Conservation (phyloP, 2,888 invertebrate species). For the Metellina segmentata region DNA sequence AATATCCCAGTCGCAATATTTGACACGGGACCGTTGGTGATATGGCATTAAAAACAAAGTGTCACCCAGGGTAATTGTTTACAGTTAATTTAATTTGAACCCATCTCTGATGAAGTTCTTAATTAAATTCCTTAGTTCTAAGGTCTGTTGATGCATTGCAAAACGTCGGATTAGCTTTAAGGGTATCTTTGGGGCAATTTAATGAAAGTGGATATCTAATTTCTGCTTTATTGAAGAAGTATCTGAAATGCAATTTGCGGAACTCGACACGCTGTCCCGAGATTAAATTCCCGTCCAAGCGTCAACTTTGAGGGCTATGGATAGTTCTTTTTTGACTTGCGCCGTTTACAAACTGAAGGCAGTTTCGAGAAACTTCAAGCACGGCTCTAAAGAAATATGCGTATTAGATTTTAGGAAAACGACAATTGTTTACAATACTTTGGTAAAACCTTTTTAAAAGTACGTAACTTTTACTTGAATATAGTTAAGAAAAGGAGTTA, state of each 20-base stretch:
- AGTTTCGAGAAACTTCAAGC: too few relatives aligned
- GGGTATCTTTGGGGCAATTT: constrained; percentile 37
- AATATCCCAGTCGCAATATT: background rate
- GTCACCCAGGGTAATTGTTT: constrained; percentile 32
- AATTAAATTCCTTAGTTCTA: constrained; percentile 59
- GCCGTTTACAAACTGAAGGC: too few relatives aligned
- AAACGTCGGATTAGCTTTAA: constrained; percentile 30
- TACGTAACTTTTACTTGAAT: too few relatives aligned
- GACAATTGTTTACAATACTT: too few relatives aligned
- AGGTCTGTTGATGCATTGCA: constrained; percentile 40
- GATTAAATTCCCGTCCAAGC: constrained; percentile 22
- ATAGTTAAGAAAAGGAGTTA: too few relatives aligned
- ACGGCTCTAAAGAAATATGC: too few relatives aligned
- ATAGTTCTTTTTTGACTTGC: background rate
- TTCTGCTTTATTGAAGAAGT: constrained; percentile 48
- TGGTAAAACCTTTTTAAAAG: too few relatives aligned
- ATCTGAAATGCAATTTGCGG: constrained; percentile 44
- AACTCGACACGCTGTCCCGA: constrained; percentile 2
- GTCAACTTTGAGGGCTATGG: constrained; percentile 1
- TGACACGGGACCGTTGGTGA: background rate
- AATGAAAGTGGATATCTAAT: constrained; percentile 44
- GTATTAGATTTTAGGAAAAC: too few relatives aligned
- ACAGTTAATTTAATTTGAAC: constrained; percentile 55
- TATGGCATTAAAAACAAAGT: constrained; percentile 11
- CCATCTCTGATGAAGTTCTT: constrained; percentile 55